Evolutionary conservation across 1,140 invertebrate genomes (phyloP).

Genomic region (Drosophila tristis): DNA sequence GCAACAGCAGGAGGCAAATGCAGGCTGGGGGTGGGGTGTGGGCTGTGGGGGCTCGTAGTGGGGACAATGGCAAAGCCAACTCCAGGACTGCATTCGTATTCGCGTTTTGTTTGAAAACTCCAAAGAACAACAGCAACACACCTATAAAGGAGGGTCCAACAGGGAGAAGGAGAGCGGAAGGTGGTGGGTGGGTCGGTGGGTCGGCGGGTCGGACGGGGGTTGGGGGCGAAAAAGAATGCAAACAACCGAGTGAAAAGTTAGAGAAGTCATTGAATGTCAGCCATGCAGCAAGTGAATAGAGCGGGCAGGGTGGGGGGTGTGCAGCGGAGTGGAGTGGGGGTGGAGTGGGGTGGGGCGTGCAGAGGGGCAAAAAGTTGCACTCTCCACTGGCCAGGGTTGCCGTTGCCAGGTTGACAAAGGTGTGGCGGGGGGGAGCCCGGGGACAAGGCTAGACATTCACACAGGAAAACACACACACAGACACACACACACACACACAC

Average conservation of each 20-base stretch:
- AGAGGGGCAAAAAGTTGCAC: constrained; percentile 32
- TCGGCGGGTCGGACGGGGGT: too few species aligned
- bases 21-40: not conserved
- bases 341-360: too few species aligned
- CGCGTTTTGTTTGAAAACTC: constrained; percentile 66
- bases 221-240: constrained; percentile 36
- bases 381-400: constrained; percentile 52
- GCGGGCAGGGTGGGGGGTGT: constrained; percentile 8
- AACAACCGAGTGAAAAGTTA: constrained; percentile 76
- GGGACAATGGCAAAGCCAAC: constrained; percentile 43
- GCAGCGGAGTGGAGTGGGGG: too few species aligned
- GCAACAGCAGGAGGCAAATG: not conserved
- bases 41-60: not conserved
- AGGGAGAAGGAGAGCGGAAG: not conserved
- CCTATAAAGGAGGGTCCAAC: not conserved
- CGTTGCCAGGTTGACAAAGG: not conserved
- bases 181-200: too few species aligned
- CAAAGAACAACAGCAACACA: constrained; percentile 61
- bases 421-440: too few species aligned
- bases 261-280: constrained; percentile 82
- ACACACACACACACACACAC: constrained; percentile 5
- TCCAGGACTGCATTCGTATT: constrained; percentile 67
- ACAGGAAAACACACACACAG: constrained; percentile 1
- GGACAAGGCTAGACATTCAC: not conserved
- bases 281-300: constrained; percentile 62